Percentiles rank a stretch among this genome's conserved stretches.
phyloP scores from a whole-genome alignment of 2,113 vertebrate genomes.

The Corapipo altera region DNA sequence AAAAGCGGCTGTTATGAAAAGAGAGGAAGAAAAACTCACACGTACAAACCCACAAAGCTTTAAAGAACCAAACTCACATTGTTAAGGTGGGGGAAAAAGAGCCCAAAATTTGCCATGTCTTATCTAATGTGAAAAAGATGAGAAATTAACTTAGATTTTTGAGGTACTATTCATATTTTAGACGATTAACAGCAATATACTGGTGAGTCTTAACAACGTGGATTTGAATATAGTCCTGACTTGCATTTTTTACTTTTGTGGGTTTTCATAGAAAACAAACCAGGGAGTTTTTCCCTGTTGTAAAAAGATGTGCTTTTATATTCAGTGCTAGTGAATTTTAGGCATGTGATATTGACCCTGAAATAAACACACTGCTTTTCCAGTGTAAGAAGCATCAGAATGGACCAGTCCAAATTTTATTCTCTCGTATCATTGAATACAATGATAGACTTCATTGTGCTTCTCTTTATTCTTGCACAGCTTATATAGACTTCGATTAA shows the following conservation, averaged over 20 bases:
- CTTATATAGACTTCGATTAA: neutral
- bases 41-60: neutral
- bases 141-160: neutral
- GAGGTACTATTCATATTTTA: neutral
- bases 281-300: neutral
- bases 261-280: neutral
- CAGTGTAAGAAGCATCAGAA: neutral
- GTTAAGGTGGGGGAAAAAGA: neutral
- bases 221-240: neutral
- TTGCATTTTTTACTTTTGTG: neutral
- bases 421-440: neutral
- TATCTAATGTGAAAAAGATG: neutral
- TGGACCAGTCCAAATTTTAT: neutral
- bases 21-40: conserved; percentile 36
- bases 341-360: neutral
- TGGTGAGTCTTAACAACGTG: neutral
- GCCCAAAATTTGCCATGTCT: neutral
- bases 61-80: conserved; percentile 2
- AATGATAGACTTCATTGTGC: neutral
- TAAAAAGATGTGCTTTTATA: neutral
- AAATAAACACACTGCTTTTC: neutral
- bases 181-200: neutral
- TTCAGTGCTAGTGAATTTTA: neutral
- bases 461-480: neutral
- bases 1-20: conserved; percentile 54